Evolutionary conservation across 1,140 invertebrate species (phyloP), one percentile per base, ranked within the genome.

Genomic region (Temnothorax curvispinosus): DNA sequence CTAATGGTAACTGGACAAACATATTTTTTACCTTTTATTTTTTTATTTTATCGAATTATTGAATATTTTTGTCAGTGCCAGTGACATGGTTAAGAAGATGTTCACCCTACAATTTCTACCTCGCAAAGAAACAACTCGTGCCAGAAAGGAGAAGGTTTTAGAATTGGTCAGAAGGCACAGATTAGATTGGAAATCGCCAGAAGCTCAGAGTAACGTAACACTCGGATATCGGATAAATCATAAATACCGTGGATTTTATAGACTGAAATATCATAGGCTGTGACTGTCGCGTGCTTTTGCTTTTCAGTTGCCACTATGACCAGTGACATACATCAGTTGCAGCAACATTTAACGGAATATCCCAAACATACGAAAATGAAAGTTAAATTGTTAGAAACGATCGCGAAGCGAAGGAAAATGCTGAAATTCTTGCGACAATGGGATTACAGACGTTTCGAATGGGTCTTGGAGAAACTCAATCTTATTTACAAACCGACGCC

Each of bases 391-490:
- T 97, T 97, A 92, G 97, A 98, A 93, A 91, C 97, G 3, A 98
- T 98, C 72, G 97, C 97, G 35, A 97, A 96, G 92, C 96, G 98
- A 67, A 97, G 97, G 90, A 98, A 97, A 92, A 94, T 96, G 47
- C 92, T 99, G 4, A 97, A 96, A 89, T 94, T 95, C 77, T 93
- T 99, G 32, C 94, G 98, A 47, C 95, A 95, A 54, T 96, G 96
- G 95, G 98, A 99, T 93, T 98, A 98, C 93, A 97, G 97, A 89
- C 96, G 97, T 65, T 99, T 98, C 94, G 97, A 98, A 94, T 99
- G 98, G 97, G 89, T 99, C n/a, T 91, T 98, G 9, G 97, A 98
- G 90, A 96, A 97, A 92, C 94, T 99, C 1, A 97, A 98, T 90
- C 95, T 99, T 86, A 95, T 97, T 56, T 98, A 98, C 91, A 97